Evolutionary conservation across 1,140 invertebrate genomes (phyloP).

Genomic region (Microplitis demolitor): DNA sequence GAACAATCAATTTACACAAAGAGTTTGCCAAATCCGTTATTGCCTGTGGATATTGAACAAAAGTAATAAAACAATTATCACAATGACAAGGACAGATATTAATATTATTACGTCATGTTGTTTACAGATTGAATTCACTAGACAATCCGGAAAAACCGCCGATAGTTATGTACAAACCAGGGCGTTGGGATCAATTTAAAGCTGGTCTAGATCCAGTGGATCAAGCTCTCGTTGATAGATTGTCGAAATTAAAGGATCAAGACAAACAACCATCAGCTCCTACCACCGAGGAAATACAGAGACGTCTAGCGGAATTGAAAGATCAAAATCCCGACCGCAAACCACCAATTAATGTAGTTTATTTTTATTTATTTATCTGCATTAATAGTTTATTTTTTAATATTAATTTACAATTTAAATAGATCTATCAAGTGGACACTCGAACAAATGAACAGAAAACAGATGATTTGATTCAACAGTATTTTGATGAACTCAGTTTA

Average conservation of each 20-base stretch:
- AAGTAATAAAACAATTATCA: slow-evolving; percentile 37
- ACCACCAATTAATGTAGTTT: slow-evolving; percentile 35
- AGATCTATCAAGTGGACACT: slow-evolving; percentile 48
- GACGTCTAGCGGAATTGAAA: slow-evolving; percentile 52
- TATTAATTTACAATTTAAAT: background rate
- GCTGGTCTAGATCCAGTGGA: slow-evolving; percentile 50
- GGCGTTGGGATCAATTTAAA: slow-evolving; percentile 51
- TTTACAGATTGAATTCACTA: slow-evolving; percentile 46
- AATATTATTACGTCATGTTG: no score
- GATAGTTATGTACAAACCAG: slow-evolving; percentile 52
- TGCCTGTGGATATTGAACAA: slow-evolving; percentile 48
- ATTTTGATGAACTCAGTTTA: slow-evolving; percentile 44
- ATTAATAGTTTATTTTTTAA: background rate
- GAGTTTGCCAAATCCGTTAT: slow-evolving; percentile 24
- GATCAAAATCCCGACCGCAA: slow-evolving; percentile 42
- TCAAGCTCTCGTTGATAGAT: slow-evolving; percentile 53
- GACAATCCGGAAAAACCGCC: slow-evolving; percentile 56
- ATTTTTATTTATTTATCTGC: background rate
- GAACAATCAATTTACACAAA: background rate
- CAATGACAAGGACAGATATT: no score
- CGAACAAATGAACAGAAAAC: slow-evolving; percentile 52
- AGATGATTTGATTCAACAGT: slow-evolving; percentile 53
- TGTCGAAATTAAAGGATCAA: slow-evolving; percentile 51
- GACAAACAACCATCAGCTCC: slow-evolving; percentile 41
- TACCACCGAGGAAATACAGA: slow-evolving; percentile 53